These are phyloP conservation scores for Glandiceps talaboti DNA, from an alignment of 53 echinoderm and acorn worm species.

Conservation along the genomic window DNA sequence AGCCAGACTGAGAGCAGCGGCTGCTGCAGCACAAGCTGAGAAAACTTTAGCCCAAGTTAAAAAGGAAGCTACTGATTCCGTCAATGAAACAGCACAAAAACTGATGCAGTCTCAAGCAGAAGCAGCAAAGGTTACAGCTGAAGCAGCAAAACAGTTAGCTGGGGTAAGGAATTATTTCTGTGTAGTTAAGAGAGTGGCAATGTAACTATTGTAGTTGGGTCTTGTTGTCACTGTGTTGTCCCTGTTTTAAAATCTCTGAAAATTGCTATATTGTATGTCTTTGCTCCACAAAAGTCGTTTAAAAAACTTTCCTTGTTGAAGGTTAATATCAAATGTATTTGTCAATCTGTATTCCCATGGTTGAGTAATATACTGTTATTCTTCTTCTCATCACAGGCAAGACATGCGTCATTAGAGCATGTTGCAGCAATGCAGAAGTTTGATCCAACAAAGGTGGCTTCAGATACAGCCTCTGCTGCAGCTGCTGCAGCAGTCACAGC, in stretches of 20 bases:
- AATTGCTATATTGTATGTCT: too few species aligned
- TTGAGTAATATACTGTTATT: too few species aligned
- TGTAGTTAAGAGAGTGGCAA: too few species aligned
- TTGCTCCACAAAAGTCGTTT: too few species aligned
- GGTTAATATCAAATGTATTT: too few species aligned
- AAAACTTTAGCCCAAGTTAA: slow-evolving; percentile 28
- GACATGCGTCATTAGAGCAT: slow-evolving; percentile 24
- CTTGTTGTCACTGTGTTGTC: too few species aligned
- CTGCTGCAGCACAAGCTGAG: slow-evolving; percentile 51
- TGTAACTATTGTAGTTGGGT: too few species aligned
- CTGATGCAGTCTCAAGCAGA: slow-evolving; percentile 79
- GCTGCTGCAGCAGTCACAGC: slow-evolving; percentile 70
- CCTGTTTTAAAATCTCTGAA: too few species aligned
- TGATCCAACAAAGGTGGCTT: slow-evolving; percentile 47
- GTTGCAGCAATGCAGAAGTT: slow-evolving; percentile 1
- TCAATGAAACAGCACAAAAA: slow-evolving; percentile 38
- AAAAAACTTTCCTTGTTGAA: too few species aligned
- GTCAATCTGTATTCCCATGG: too few species aligned
- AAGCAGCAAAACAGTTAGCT: slow-evolving; percentile 81
- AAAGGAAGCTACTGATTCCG: slow-evolving; percentile 49
- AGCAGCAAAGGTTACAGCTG: slow-evolving; percentile 77
- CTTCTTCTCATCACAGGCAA: slow-evolving; percentile 45
- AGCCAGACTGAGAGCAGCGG: slow-evolving; percentile 38
- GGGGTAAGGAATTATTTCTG: slow-evolving; percentile 43
- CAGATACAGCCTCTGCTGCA: slow-evolving; percentile 64